Evolutionary conservation across 2,113 vertebrate species (phyloP), one percentile per base, ranked within the genome.

Genomic region (Archocentrus centrarchus): DNA sequence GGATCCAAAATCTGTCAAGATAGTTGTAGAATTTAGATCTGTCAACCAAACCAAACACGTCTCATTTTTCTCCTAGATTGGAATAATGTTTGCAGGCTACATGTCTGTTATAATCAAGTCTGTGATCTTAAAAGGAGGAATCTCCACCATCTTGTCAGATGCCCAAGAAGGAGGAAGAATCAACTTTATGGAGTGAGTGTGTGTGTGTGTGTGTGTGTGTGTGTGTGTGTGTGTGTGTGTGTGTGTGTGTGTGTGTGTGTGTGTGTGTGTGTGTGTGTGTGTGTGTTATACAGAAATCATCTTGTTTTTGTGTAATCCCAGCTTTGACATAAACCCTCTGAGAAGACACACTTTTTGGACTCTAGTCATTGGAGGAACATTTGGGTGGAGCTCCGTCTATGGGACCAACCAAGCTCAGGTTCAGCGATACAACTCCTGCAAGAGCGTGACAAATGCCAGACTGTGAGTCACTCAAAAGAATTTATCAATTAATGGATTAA

Each of bases 321-420:
- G 98, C 87, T 99, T 99, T 93, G 88, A 97, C 90, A 95, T 96
- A 3, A 97, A 95, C 83, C 98, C 98, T 85, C 89, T 98, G 88
- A 97, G 96, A 90, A 96, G 98, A 83, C 97, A 99, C 86, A 98
- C 97, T 0, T 99, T 99, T 93, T 99, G 98, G 98, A 99, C 98
- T 0, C 93, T 98, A 79, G 15, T 96, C 37, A 81, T 98, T 24
- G 98, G 98, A 41, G 97, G 97, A 22, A 95, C 97, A 17, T 98
- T 98, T 88, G 95, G 97, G 0, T 99, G 98, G 97, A 93, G 95
- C 75, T 86, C 96, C 37, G 93, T 98, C 84, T 99, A 98, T 1
- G 98, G 97, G 2, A 90, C 97, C 90, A 99, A 98, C 93, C 98
- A 99, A 78, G 96, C 97, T 35, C 98, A 99, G 93, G 97, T 99